These are phyloP conservation scores for Octonoba sinensis DNA, from an alignment of 2,888 invertebrate species.

Conservation along the genomic window DNA sequence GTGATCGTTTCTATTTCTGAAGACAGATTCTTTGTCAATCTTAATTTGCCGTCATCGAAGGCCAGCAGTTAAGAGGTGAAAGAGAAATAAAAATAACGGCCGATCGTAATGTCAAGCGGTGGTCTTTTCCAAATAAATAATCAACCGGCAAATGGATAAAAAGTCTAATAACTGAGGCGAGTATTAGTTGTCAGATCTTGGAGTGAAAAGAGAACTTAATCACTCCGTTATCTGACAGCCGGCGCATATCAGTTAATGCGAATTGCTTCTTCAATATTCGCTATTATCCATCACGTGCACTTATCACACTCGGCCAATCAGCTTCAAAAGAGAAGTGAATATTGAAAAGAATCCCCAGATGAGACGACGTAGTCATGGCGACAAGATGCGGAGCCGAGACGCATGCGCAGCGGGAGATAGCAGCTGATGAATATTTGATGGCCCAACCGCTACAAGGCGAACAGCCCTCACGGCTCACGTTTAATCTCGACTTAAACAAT, in stretches of 20 bases:
- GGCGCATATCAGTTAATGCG: conserved; percentile 32
- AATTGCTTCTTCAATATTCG: conserved; percentile 46
- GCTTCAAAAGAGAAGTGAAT: conserved; percentile 21
- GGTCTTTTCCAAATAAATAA: no score
- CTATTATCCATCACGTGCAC: conserved; percentile 48
- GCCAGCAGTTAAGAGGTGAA: no score
- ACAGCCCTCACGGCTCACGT: conserved; percentile 28
- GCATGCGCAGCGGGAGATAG: conserved; percentile 26
- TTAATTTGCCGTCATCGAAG: no score
- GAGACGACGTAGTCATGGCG: conserved; percentile 32
- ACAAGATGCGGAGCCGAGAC: conserved; percentile 12
- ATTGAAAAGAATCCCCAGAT: conserved; percentile 53
- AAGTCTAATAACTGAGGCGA: neutral
- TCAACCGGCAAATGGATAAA: no score
- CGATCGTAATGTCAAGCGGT: no score
- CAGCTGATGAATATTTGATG: conserved; percentile 47
- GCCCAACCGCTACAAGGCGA: conserved; percentile 21
- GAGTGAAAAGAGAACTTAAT: conserved; percentile 16
- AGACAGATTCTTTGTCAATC: no score
- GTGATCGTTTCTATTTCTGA: no score
- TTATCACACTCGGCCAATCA: conserved; percentile 21
- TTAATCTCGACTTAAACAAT: conserved; percentile 55
- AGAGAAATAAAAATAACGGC: no score
- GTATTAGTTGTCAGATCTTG: conserved; percentile 22
- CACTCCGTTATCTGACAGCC: conserved; percentile 22